phyloP scores from a whole-genome alignment of 2,113 vertebrate species.

The Notechis scutatus region DNA sequence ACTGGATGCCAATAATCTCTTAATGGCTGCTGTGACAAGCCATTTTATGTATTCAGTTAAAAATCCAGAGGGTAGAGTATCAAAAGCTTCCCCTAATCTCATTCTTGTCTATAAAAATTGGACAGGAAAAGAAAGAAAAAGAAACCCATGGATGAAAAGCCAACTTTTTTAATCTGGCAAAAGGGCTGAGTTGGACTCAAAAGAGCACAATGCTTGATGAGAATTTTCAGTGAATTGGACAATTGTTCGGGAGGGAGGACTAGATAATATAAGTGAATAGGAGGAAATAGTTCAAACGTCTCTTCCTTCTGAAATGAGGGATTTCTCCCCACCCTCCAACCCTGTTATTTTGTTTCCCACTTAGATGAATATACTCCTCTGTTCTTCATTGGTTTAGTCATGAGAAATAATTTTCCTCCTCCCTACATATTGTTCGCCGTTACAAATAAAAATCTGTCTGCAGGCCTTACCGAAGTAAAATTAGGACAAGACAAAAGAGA shows the following conservation, averaged over 20 bases:
- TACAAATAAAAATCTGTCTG: not conserved
- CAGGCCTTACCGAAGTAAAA: not conserved
- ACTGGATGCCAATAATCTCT: not conserved
- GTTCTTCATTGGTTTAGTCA: accelerated
- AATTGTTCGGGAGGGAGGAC: not conserved
- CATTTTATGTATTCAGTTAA: not conserved
- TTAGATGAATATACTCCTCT: not conserved
- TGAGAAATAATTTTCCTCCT: accelerated
- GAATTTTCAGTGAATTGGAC: not conserved
- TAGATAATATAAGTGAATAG: not conserved
- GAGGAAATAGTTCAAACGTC: not conserved
- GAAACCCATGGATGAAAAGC: not conserved
- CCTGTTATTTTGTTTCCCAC: not conserved
- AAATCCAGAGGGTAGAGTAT: not conserved
- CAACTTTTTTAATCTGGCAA: not conserved
- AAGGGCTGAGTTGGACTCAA: not conserved
- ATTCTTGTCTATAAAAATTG: not conserved
- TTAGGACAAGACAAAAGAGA: not conserved
- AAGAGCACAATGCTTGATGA: not conserved
- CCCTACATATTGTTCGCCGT: accelerated
- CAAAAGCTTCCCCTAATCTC: not conserved
- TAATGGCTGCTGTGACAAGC: not conserved
- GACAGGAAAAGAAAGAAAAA: not conserved
- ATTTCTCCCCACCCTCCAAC: no score
- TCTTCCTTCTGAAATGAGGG: not conserved